Evolutionary conservation across 2,113 vertebrate species (phyloP).

Genomic region (Microcebus griseorufus): DNA sequence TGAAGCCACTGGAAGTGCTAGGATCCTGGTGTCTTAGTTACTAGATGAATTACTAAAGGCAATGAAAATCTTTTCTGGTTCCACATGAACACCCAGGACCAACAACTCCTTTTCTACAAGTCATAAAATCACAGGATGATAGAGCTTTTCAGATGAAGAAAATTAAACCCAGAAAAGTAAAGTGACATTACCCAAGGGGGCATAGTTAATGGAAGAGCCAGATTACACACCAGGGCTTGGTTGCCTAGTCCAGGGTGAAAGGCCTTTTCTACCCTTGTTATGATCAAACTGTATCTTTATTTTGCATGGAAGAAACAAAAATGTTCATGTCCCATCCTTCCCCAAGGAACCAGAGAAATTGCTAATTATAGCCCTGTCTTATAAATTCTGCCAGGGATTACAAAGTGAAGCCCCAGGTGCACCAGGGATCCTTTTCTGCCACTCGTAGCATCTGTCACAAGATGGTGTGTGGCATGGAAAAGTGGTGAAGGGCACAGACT

Average conservation of each 20-base stretch:
- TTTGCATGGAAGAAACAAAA: neutral
- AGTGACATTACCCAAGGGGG: neutral
- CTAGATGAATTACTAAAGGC: neutral
- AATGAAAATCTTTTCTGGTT: neutral
- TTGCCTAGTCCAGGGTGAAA: neutral
- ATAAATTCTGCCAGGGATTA: neutral
- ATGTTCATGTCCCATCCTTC: neutral
- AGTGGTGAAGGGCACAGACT: neutral
- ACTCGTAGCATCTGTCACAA: neutral
- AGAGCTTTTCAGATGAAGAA: neutral
- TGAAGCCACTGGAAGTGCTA: neutral
- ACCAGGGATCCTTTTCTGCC: neutral
- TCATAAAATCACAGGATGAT: neutral
- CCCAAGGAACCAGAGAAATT: neutral
- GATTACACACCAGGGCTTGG: neutral
- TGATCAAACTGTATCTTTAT: neutral
- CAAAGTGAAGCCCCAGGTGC: neutral
- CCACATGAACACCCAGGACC: neutral
- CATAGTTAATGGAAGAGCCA: neutral
- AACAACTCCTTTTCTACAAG: neutral
- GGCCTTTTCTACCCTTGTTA: neutral
- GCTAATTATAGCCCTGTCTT: neutral
- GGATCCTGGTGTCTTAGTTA: neutral
- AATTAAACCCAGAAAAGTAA: neutral
- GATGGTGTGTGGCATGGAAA: rapidly evolving